phyloP scores from a whole-genome alignment of 1,140 invertebrate species.

The Drosophila albomicans region DNA sequence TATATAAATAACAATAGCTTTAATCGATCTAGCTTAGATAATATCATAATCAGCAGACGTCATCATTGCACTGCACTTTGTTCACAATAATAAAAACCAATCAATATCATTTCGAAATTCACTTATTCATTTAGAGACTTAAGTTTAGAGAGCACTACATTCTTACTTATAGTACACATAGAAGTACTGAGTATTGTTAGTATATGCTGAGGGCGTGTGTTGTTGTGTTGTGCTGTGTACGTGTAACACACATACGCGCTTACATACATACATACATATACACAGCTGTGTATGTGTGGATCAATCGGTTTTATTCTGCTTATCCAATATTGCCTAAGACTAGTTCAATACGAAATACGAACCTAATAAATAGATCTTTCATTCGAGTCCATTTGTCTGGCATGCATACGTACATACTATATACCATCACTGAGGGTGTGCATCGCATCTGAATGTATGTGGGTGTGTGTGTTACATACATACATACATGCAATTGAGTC shows the following conservation, averaged over 20 bases:
- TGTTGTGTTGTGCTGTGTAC: too few species aligned
- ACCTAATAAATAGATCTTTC: not conserved
- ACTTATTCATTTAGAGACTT: conserved; percentile 15
- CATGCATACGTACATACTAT: conserved; percentile 13
- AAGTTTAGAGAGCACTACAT: conserved; percentile 12
- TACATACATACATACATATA: conserved; percentile 12
- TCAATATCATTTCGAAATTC: conserved; percentile 47
- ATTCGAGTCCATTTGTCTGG: too few species aligned
- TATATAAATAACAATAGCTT: conserved; percentile 48
- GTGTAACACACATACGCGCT: not conserved
- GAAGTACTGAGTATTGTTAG: not conserved
- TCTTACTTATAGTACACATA: conserved; percentile 4
- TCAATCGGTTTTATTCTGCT: conserved; percentile 37
- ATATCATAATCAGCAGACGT: conserved; percentile 49
- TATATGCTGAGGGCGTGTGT: not conserved
- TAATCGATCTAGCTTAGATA: conserved; percentile 48
- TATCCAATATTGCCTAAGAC: conserved; percentile 10
- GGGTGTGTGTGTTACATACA: not conserved
- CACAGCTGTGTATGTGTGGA: not conserved
- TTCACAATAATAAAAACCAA: conserved; percentile 64
- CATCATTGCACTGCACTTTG: conserved; percentile 32
- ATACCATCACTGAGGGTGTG: not conserved
- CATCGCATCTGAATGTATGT: conserved; percentile 1
- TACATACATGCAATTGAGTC: not conserved
- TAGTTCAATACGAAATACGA: conserved; percentile 6